A percentile compares a stretch with the other conserved stretches of the same genome.
These are phyloP conservation scores for Andricus grossulariae DNA, from an alignment of 1,140 invertebrate species.

Conservation along the genomic window DNA sequence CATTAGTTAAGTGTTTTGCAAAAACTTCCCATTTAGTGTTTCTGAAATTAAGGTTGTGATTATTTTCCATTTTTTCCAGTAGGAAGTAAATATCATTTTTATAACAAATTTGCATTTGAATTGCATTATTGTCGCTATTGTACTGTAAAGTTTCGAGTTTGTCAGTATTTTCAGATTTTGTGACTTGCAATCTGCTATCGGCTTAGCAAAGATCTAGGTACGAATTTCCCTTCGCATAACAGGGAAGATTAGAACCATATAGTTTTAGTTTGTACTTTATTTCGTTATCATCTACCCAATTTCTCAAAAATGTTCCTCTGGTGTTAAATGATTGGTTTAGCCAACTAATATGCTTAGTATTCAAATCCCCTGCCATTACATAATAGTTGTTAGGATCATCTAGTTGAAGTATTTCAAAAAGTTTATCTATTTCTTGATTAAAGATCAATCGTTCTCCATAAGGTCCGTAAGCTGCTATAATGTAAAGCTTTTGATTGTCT, in stretches of 20 bases:
- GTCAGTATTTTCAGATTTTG: not conserved
- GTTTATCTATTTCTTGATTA: not conserved
- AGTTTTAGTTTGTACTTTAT: not conserved
- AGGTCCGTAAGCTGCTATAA: conserved; percentile 52
- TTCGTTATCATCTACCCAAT: conserved; percentile 21
- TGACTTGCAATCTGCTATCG: conserved; percentile 2
- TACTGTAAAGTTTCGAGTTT: not conserved
- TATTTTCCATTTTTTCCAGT: not conserved
- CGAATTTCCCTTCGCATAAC: not conserved
- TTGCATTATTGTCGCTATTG: conserved; percentile 33
- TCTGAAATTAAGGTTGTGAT: conserved; percentile 34
- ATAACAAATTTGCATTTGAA: conserved; percentile 9
- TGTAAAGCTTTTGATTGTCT: conserved; percentile 53
- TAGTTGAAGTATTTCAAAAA: not conserved
- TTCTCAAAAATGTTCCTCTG: not conserved
- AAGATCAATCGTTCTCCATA: not conserved
- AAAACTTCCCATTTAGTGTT: conserved; percentile 46
- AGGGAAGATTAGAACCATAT: not conserved
- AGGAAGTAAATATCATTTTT: conserved; percentile 13
- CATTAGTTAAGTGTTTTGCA: not conserved
- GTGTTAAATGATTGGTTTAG: not conserved
- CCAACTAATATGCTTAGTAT: not conserved
- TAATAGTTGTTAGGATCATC: conserved; percentile 2
- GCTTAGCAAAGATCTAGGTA: conserved; percentile 29
- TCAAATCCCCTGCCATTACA: conserved; percentile 16